Conservation (phyloP, 2,888 invertebrate genomes). For the Hirtodrosophila histrioides region DNA sequence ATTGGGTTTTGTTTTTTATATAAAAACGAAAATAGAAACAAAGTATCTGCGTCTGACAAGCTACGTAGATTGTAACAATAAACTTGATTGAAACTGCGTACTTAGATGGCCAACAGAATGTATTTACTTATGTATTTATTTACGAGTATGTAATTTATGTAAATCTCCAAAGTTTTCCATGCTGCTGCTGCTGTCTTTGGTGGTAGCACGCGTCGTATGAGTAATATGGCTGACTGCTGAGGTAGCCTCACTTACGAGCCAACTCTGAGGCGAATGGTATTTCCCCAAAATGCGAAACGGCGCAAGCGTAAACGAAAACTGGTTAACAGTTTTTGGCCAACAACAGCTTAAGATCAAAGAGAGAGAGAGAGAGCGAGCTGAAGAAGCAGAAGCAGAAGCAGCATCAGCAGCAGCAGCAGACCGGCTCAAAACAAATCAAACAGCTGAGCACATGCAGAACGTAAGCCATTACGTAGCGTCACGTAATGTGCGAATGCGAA, state of each 20-base stretch:
- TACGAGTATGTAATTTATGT: conserved; percentile 4
- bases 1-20: conserved; percentile 54
- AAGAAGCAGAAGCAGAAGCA: conserved; percentile 9
- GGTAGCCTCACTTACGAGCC: conserved; percentile 14
- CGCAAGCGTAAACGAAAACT: conserved; percentile 43
- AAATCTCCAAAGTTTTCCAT: conserved; percentile 39
- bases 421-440: conserved; percentile 62
- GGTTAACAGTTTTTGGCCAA: conserved; percentile 45
- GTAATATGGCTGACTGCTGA: conserved; percentile 46
- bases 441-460: conserved; percentile 55
- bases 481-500: conserved; percentile 2
- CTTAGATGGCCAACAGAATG: conserved; percentile 17
- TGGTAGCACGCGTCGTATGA: conserved; percentile 51
- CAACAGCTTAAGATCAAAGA: conserved; percentile 30
- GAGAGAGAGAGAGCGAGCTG: conserved; percentile 4
- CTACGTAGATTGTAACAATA: conserved; percentile 20
- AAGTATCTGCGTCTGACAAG: conserved; percentile 1
- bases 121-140: conserved; percentile 1
- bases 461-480: conserved; percentile 14
- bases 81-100: conserved; percentile 49
- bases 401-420: conserved; percentile 16
- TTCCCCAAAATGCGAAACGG: conserved; percentile 56
- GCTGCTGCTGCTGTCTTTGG: no score
- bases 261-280: conserved; percentile 49
- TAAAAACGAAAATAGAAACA: conserved; percentile 10